These are phyloP conservation scores for Apteryx mantelli DNA, from an alignment of 2,113 vertebrate genomes.

Conservation along the genomic window DNA sequence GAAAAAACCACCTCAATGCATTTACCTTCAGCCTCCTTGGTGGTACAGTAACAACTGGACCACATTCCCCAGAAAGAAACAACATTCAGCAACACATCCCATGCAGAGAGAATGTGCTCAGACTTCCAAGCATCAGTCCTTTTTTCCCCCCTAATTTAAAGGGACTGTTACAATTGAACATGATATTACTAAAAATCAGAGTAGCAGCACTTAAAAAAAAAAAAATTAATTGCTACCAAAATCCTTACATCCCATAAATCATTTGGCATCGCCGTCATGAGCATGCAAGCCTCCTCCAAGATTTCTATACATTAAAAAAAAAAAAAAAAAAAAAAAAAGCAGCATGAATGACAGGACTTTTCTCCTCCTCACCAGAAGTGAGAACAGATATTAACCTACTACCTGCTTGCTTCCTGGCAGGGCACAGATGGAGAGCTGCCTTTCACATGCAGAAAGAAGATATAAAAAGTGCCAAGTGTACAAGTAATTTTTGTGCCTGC, in stretches of 20 bases:
- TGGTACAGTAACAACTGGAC: not conserved
- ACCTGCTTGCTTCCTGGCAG: constrained; percentile 31
- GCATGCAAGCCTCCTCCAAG: not conserved
- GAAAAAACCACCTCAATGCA: not conserved
- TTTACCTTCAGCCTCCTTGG: not conserved
- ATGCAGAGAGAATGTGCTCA: not conserved
- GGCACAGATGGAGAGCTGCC: constrained; percentile 51
- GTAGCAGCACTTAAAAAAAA: not conserved
- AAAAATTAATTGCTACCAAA: not conserved
- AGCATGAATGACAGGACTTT: not conserved
- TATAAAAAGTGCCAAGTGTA: constrained; percentile 39
- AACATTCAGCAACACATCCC: not conserved
- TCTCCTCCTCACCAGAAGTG: not conserved
- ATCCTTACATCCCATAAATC: not conserved
- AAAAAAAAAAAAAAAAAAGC: not conserved
- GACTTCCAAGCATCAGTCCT: not conserved
- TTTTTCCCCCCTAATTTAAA: not conserved
- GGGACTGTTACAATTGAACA: not conserved
- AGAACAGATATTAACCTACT: constrained; percentile 40
- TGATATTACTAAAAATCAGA: not conserved
- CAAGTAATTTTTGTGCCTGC: constrained; percentile 50
- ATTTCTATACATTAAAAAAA: not conserved
- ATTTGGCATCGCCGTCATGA: not conserved
- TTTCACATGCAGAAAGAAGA: constrained; percentile 11
- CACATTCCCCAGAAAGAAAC: not conserved